Base-by-base conservation (phyloP, 1,140 invertebrate genomes). In the Plectus sambesii region DNA sequence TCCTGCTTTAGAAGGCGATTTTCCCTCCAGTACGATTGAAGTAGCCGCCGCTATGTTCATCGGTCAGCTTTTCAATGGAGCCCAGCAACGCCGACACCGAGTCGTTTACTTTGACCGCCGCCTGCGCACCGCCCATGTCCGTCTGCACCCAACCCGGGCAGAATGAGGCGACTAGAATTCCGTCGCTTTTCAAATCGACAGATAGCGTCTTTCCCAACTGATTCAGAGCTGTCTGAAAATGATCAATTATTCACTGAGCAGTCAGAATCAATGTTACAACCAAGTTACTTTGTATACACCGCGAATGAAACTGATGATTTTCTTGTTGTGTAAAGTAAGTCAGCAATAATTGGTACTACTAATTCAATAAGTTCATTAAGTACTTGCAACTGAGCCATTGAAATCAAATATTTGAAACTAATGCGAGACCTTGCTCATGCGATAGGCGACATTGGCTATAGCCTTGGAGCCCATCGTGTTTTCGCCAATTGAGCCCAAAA, bases 361-460 rank as follows among this genome's bases (percentile, higher is more conserved):
- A 33, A 33, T 12, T n/a, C 9, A 33, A n/a, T 12, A 33, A 12
- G 9, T 33, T 9, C 9, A 33, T 12, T 33, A 33, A 33, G 9
- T 33, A 33, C 9, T 33, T 33, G 30, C n/a, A 12, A n/a, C 9
- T n/a, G 17, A 33, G 17, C 9, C n/a, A 33, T 33, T 33, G 9
- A 12, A 33, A 33, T 33, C 9, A 33, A 33, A 12, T 33, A 33
- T 9, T n/a, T 33, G 30, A 33, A 33, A 33, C n/a, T 9, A 9
- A 33, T 33, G 30, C 30, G 17, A n/a, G 30, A 33, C 30, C n/a
- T 33, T 33, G n/a, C n/a, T n/a, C n/a, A n/a, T n/a, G n/a, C n/a
- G n/a, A n/a, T n/a, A n/a, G n/a, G n/a, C n/a, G n/a, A n/a, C n/a
- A n/a, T n/a, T n/a, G n/a, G n/a, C n/a, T n/a, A n/a, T n/a, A n/a